phyloP scores from a whole-genome alignment of 2,888 invertebrate species.

The Himalopsyche anomala region DNA sequence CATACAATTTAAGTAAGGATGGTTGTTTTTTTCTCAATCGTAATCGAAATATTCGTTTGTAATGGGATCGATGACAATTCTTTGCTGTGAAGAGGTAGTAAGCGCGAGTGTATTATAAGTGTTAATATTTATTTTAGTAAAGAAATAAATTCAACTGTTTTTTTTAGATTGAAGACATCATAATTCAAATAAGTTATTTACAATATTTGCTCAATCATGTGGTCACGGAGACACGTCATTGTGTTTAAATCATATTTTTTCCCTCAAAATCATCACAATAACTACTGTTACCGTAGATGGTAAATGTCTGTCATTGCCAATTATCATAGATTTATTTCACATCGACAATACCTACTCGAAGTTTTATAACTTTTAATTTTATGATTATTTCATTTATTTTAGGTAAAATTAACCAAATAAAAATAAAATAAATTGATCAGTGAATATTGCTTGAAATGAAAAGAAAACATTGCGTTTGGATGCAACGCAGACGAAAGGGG shows the following conservation, averaged over 20 bases:
- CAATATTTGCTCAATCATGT: background rate
- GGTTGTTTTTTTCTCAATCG: background rate
- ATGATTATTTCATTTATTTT: no score
- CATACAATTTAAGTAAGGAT: no score
- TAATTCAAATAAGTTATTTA: background rate
- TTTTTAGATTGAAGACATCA: background rate
- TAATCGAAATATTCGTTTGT: background rate
- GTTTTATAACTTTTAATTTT: no score
- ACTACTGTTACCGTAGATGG: background rate
- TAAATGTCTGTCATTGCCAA: background rate
- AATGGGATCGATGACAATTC: background rate
- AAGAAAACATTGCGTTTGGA: no score
- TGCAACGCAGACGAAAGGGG: no score
- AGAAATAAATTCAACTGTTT: background rate
- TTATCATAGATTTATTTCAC: no score
- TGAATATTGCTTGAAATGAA: background rate
- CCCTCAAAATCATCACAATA: constrained; percentile 8
- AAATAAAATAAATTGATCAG: background rate
- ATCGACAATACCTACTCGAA: no score
- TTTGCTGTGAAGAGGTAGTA: background rate
- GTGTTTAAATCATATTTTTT: constrained; percentile 3
- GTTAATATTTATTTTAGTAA: background rate
- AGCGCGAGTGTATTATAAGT: background rate
- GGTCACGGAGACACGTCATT: background rate
- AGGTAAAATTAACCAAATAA: no score